phyloP scores from a whole-genome alignment of 1,140 invertebrate species.

The Fopius arisanus region DNA sequence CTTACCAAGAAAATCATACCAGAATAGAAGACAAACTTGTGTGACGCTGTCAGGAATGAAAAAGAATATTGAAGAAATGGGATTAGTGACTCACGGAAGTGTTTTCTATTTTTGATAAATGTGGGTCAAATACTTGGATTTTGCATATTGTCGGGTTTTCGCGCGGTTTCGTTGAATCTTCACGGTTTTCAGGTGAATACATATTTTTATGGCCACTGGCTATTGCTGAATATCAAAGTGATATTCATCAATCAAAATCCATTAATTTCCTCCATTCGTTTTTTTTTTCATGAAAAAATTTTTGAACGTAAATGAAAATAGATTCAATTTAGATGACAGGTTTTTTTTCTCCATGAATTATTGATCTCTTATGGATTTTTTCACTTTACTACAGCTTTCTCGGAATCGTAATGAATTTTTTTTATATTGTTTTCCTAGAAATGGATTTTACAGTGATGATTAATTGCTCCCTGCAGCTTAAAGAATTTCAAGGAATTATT shows the following conservation, averaged over 20 bases:
- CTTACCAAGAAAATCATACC: background rate
- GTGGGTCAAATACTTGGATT: conserved; percentile 12
- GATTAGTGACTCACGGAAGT: conserved; percentile 1
- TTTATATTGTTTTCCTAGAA: too few relatives aligned
- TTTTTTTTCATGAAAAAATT: background rate
- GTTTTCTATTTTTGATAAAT: conserved; percentile 32
- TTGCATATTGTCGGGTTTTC: background rate
- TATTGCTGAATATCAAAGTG: background rate
- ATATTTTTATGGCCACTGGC: background rate
- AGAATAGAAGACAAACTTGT: background rate
- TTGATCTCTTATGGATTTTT: background rate
- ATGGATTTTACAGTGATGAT: too few relatives aligned
- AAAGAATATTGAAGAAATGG: background rate
- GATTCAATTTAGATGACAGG: too few relatives aligned
- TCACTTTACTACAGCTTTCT: background rate
- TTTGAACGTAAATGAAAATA: too few relatives aligned
- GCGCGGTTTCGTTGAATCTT: background rate
- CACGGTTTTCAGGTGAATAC: background rate
- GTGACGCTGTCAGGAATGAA: background rate
- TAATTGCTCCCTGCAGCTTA: too few relatives aligned
- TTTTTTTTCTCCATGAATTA: background rate
- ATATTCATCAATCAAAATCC: background rate
- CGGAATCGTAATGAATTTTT: too few relatives aligned
- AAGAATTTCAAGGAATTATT: too few relatives aligned
- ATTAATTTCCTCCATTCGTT: background rate